Conservation (phyloP, 2,888 invertebrate genomes). For the Amphipoea oculea region DNA sequence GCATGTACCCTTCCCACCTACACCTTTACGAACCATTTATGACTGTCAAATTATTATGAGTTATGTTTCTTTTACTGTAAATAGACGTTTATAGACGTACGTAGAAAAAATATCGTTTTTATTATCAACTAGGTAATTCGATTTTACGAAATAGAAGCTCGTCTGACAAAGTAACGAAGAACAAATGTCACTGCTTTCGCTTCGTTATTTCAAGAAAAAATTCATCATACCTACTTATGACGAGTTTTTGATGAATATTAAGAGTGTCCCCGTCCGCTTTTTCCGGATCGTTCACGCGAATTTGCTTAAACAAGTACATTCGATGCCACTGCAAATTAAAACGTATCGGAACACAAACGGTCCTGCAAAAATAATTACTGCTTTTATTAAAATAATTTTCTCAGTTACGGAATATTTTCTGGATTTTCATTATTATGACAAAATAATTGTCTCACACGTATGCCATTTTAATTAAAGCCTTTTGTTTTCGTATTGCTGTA, state of each 20-base stretch:
- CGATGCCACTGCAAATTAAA: conserved; percentile 31
- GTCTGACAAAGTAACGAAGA: conserved; percentile 9
- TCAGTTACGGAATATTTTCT: neutral
- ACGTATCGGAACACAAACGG: conserved; percentile 17
- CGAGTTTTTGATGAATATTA: conserved; percentile 40
- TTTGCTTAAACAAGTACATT: conserved; percentile 29
- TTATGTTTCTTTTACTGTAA: conserved; percentile 65
- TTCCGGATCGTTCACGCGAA: conserved; percentile 9
- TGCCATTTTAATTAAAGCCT: conserved; percentile 27
- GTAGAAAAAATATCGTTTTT: conserved; percentile 64
- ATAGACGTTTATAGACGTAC: conserved; percentile 68
- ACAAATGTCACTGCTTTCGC: conserved; percentile 1
- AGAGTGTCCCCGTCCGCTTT: conserved; percentile 1
- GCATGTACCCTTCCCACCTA: conserved; percentile 10
- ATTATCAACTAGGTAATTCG: conserved; percentile 64
- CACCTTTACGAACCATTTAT: conserved; percentile 74
- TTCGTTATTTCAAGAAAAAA: conserved; percentile 36
- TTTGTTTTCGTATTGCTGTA: conserved; percentile 3
- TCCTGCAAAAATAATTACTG: conserved; percentile 18
- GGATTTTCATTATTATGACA: conserved; percentile 15
- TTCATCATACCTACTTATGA: conserved; percentile 19
- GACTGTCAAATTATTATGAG: conserved; percentile 68
- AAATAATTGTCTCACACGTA: conserved; percentile 14
- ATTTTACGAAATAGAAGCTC: conserved; percentile 33
- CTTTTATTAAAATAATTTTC: conserved; percentile 28